Percentiles rank a stretch among this genome's conserved stretches.
These are phyloP conservation scores for Tenualosa ilisha DNA, from an alignment of 2,797 vertebrate species.

Conservation along the genomic window DNA sequence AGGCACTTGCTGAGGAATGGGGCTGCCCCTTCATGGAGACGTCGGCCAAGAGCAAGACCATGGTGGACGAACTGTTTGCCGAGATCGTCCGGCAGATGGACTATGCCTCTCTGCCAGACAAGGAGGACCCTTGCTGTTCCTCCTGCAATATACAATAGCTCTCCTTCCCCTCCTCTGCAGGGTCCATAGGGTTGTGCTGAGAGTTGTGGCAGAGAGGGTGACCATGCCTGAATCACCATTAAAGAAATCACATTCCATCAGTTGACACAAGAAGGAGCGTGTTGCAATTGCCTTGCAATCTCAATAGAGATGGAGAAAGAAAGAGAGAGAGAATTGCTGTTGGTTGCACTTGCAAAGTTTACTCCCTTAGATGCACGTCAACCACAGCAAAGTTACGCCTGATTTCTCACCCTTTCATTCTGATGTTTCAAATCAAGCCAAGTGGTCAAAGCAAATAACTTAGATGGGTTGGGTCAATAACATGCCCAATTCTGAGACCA, in stretches of 20 bases:
- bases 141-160: conserved; percentile 89
- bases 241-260: conserved; percentile 22
- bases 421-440: background rate
- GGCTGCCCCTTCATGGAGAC: conserved; percentile 97
- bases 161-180: background rate
- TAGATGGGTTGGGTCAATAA: background rate
- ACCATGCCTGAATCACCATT: conserved; percentile 9
- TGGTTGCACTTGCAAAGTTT: conserved; percentile 3
- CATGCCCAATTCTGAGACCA: background rate
- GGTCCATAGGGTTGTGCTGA: background rate
- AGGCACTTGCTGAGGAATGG: conserved; percentile 94
- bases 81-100: conserved; percentile 98
- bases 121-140: conserved; percentile 90
- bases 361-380: background rate
- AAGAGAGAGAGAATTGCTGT: background rate
- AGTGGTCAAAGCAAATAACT: background rate
- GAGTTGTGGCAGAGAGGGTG: conserved; percentile 35
- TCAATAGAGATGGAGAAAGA: background rate
- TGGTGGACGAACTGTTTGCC: conserved; percentile 96
- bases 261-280: background rate
- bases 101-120: conserved; percentile 92
- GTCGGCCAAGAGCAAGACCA: conserved; percentile 94
- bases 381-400: background rate
- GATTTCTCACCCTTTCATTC: conserved; percentile 2
- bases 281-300: background rate